Conservation (phyloP, 2,888 invertebrate species). For the Dryobota labecula region DNA sequence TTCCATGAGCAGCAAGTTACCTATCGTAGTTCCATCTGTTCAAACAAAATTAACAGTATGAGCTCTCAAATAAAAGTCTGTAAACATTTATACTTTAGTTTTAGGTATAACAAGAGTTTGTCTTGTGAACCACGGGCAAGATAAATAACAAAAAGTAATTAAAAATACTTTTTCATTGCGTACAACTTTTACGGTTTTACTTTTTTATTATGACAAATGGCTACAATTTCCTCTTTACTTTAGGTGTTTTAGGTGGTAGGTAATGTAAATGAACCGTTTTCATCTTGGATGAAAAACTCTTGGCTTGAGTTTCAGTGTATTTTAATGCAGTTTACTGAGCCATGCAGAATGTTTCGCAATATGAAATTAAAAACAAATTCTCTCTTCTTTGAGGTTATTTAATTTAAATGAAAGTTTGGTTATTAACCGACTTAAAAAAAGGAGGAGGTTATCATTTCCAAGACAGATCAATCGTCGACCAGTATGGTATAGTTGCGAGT, state of each 20-base stretch:
- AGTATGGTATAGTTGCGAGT: neutral
- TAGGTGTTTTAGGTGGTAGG: constrained; percentile 30
- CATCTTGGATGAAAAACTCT: constrained; percentile 27
- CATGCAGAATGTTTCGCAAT: too few species aligned
- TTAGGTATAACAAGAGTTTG: constrained; percentile 35
- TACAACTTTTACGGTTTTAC: constrained; percentile 53
- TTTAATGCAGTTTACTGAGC: constrained; percentile 1
- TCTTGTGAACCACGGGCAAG: constrained; percentile 45
- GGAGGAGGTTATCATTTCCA: neutral
- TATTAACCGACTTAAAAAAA: too few species aligned
- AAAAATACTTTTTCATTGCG: constrained; percentile 64
- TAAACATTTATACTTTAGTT: constrained; percentile 30
- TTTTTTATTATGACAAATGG: constrained; percentile 66
- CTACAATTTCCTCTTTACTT: constrained; percentile 55
- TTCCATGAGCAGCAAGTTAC: too few species aligned
- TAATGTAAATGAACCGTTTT: constrained; percentile 43
- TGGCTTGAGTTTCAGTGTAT: neutral
- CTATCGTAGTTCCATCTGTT: neutral
- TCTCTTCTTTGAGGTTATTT: neutral
- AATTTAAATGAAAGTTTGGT: too few species aligned
- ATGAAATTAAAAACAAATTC: neutral
- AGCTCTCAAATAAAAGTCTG: constrained; percentile 21
- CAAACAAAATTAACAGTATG: neutral
- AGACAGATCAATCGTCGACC: neutral
- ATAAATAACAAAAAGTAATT: constrained; percentile 65